Conservation (phyloP, 2,797 vertebrate genomes). For the Betta splendens region DNA sequence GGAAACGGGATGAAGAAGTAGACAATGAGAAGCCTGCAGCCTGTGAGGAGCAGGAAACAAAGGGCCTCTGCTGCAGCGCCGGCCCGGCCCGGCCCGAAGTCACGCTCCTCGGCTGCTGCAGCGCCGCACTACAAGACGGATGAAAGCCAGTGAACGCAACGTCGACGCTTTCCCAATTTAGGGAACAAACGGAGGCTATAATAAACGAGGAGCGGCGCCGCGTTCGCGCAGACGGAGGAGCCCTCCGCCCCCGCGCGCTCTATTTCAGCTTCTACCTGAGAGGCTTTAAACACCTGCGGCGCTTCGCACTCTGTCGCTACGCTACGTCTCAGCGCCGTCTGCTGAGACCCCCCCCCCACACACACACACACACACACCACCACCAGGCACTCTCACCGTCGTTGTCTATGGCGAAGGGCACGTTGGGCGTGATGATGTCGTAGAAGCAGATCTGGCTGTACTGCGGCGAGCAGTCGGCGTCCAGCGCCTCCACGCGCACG, state of each 20-base stretch:
- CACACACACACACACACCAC: no score
- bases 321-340: no score
- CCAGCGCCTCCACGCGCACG: conserved; percentile 94
- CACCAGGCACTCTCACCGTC: conserved; percentile 93
- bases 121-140: conserved; percentile 60
- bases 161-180: conserved; percentile 4
- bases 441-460: conserved; percentile 99
- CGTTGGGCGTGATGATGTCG: conserved; percentile 96
- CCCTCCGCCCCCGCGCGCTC: conserved; percentile 45
- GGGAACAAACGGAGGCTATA: conserved; percentile 19
- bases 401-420: conserved; percentile 97
- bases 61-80: conserved; percentile 59
- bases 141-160: conserved; percentile 32
- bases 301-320: conserved; percentile 21
- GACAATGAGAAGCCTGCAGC: conserved; percentile 57
- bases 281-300: conserved; percentile 34
- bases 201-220: conserved; percentile 45
- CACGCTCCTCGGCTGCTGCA: no score
- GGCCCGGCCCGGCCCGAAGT: conserved; percentile 59
- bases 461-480: conserved; percentile 97
- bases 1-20: conserved; percentile 26
- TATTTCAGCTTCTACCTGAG: conserved; percentile 63
- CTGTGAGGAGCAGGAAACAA: conserved; percentile 56
- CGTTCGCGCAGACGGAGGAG: conserved; percentile 53
- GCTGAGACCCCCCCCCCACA: no score